phyloP scores from a whole-genome alignment of 1,140 invertebrate species.

The Pemphigus obesinymphae region DNA sequence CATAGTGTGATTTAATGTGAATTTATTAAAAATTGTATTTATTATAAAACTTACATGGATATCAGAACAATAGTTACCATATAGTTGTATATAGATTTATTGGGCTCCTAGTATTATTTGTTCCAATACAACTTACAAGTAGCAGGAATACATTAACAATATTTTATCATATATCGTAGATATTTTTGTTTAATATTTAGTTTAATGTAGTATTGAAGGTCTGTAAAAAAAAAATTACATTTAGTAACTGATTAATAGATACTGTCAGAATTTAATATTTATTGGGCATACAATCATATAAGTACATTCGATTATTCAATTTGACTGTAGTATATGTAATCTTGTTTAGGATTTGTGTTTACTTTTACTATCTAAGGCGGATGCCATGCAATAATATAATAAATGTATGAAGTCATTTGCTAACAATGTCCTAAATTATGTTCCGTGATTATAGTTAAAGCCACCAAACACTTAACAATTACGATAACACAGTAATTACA shows the following conservation, averaged over 20 bases:
- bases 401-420: not conserved
- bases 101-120: not conserved
- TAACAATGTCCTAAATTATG: too few species aligned
- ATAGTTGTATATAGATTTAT: not conserved
- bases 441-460: not conserved
- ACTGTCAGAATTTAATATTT: too few species aligned
- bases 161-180: too few species aligned
- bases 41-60: not conserved
- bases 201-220: too few species aligned
- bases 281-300: too few species aligned
- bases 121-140: too few species aligned
- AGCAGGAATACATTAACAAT: too few species aligned
- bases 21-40: not conserved
- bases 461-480: not conserved
- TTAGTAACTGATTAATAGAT: not conserved
- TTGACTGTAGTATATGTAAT: not conserved
- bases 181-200: too few species aligned
- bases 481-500: too few species aligned
- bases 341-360: not conserved
- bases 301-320: too few species aligned
- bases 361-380: not conserved
- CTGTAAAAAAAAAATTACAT: too few species aligned
- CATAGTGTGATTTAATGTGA: not conserved
- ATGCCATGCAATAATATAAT: not conserved
- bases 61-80: not conserved